A percentile compares a stretch with the other conserved stretches of the same genome.
Evolutionary conservation across 2,797 vertebrate genomes (phyloP).

Genomic region (Malurus leucopterus): DNA sequence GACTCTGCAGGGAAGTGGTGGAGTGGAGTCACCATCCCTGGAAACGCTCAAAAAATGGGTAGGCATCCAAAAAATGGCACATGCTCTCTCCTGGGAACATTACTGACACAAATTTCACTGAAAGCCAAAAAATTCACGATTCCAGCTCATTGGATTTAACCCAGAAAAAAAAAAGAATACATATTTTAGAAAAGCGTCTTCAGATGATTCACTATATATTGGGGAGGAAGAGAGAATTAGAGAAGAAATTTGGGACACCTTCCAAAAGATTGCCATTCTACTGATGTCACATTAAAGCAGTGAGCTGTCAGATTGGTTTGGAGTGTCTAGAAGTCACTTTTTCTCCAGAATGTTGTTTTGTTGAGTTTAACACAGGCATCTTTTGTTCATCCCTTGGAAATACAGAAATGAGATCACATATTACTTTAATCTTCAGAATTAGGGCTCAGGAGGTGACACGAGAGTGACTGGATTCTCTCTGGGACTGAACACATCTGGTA

Average conservation of each 20-base stretch:
- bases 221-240: background rate
- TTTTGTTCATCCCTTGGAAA: background rate
- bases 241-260: background rate
- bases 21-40: background rate
- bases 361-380: background rate
- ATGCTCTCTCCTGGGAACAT: background rate
- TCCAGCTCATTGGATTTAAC: background rate
- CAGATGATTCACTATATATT: background rate
- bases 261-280: background rate
- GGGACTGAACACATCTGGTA: background rate
- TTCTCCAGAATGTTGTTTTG: background rate
- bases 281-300: background rate
- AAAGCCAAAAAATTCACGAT: background rate
- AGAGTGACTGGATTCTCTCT: background rate
- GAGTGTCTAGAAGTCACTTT: background rate
- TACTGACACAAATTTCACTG: background rate
- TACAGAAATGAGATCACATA: background rate
- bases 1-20: background rate
- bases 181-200: background rate
- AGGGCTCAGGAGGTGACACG: fast-evolving
- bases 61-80: too few species aligned
- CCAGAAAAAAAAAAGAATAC: background rate
- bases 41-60: fast-evolving
- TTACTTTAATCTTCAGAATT: background rate
- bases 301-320: background rate